These are phyloP conservation scores for Acipenser ruthenus DNA, from an alignment of 2,797 vertebrate species.

Conservation along the genomic window DNA sequence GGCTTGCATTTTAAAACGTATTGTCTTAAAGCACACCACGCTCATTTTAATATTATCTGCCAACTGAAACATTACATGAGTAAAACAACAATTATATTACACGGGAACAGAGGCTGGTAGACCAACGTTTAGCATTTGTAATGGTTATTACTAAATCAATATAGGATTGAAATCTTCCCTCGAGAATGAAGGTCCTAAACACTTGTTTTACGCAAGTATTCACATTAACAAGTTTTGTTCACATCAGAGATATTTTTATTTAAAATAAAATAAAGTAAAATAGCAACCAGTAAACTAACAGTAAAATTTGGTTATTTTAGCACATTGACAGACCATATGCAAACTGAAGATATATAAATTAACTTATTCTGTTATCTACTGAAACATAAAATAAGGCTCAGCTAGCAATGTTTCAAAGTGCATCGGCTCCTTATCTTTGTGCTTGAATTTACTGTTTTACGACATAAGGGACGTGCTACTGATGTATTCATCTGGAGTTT, in stretches of 20 bases:
- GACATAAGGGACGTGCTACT: slow-evolving; percentile 23
- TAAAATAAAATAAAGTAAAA: not conserved
- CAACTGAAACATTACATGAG: not conserved
- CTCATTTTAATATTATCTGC: slow-evolving; percentile 15
- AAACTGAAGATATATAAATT: slow-evolving; percentile 1
- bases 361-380: not conserved
- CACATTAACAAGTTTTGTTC: not conserved
- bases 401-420: not conserved
- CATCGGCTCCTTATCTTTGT: not conserved
- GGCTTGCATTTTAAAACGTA: not conserved
- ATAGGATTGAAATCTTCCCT: not conserved
- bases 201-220: not conserved
- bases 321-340: not conserved
- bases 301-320: not conserved
- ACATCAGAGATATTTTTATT: not conserved
- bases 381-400: no score
- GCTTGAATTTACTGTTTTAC: slow-evolving; percentile 11
- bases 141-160: not conserved
- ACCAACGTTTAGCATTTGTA: no score
- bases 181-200: not conserved
- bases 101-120: no score
- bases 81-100: not conserved
- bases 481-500: slow-evolving; percentile 64
- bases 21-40: no score
- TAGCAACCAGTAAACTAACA: no score